Percentiles rank a stretch among this genome's conserved stretches.
Conservation (phyloP, 1,140 invertebrate genomes). For the Eumaeus atala region DNA sequence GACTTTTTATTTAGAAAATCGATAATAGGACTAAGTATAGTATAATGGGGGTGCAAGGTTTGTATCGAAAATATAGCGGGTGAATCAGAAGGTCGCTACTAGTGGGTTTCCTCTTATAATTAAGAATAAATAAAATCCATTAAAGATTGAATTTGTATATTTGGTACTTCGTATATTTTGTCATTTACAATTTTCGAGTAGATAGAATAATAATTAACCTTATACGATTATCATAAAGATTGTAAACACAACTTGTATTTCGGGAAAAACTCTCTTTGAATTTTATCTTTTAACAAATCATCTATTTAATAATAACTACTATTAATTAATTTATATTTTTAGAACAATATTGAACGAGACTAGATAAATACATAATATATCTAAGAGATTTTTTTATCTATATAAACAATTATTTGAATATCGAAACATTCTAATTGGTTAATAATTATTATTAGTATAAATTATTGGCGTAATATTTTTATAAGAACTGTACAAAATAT, state of each 20-base stretch:
- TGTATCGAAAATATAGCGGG: no score
- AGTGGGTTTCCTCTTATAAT: not conserved
- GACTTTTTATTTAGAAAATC: no score
- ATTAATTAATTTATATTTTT: slow-evolving; percentile 62
- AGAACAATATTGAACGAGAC: slow-evolving; percentile 66
- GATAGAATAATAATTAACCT: slow-evolving; percentile 62
- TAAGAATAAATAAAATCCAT: slow-evolving; percentile 28
- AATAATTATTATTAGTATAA: slow-evolving; percentile 31
- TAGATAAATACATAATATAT: slow-evolving; percentile 48
- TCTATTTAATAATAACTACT: slow-evolving; percentile 34
- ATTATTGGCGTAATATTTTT: slow-evolving; percentile 24
- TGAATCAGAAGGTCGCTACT: no score
- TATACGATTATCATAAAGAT: slow-evolving; percentile 53
- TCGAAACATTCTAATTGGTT: slow-evolving; percentile 38
- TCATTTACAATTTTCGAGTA: slow-evolving; percentile 65
- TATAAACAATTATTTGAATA: slow-evolving; percentile 35
- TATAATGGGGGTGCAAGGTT: no score
- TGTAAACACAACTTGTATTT: slow-evolving; percentile 46
- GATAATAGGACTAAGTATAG: no score
- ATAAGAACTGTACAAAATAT: slow-evolving; percentile 41
- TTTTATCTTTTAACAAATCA: slow-evolving; percentile 26
- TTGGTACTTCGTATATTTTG: slow-evolving; percentile 72
- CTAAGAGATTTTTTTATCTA: slow-evolving; percentile 47
- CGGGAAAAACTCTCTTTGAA: slow-evolving; percentile 27
- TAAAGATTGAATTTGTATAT: slow-evolving; percentile 73